phyloP scores from a whole-genome alignment of 2,113 vertebrate species.

The Pelobates fuscus region DNA sequence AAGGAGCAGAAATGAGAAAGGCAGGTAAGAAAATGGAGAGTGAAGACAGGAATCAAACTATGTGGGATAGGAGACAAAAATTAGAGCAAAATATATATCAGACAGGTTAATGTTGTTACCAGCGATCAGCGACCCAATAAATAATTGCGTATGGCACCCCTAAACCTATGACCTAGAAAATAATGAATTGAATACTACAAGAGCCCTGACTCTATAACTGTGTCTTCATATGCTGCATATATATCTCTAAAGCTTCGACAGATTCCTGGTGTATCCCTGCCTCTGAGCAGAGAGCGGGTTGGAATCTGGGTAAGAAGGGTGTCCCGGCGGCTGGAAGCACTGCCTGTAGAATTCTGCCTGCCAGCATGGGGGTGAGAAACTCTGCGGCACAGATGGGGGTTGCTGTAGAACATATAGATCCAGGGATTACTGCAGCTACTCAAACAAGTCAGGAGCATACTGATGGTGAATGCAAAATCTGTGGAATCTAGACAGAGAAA shows the following conservation, averaged over 20 bases:
- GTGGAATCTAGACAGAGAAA: slow-evolving; percentile 65
- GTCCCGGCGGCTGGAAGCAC: slow-evolving; percentile 66
- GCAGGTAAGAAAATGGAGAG: no score
- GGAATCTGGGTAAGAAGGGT: slow-evolving; percentile 62
- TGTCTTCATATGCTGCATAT: slow-evolving; percentile 49
- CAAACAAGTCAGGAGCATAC: slow-evolving; percentile 77
- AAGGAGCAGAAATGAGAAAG: no score
- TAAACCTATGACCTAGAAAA: no score
- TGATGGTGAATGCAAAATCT: slow-evolving; percentile 71
- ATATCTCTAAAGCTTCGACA: slow-evolving; percentile 37
- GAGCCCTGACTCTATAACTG: slow-evolving; percentile 44
- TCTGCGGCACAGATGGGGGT: slow-evolving; percentile 62
- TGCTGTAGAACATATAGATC: slow-evolving; percentile 78
- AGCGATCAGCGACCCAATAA: no score
- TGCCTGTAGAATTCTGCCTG: slow-evolving; percentile 61
- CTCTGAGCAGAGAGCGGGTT: slow-evolving; percentile 30
- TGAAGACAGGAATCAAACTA: no score
- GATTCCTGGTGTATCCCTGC: slow-evolving; percentile 18
- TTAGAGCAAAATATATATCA: no score
- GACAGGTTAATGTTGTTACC: no score
- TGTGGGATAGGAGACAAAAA: no score
- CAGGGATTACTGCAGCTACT: slow-evolving; percentile 83
- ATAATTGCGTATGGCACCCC: no score
- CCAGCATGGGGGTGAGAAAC: background rate
- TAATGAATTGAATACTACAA: slow-evolving; percentile 59